These are phyloP conservation scores for Drosophila anceps DNA, from an alignment of 2,888 invertebrate species.

Conservation along the genomic window DNA sequence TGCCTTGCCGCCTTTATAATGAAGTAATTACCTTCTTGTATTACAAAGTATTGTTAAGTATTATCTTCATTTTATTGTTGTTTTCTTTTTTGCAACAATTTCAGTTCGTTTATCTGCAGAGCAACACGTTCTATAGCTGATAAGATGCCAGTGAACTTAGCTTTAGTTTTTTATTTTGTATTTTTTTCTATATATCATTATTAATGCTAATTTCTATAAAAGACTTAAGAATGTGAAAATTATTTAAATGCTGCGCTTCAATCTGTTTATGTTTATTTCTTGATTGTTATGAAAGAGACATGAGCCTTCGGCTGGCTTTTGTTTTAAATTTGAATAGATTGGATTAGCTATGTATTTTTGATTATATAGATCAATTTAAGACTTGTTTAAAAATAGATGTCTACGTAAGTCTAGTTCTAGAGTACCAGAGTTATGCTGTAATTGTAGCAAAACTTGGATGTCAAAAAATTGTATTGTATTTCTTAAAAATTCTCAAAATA, in stretches of 20 bases:
- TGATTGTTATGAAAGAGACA: conserved; percentile 3
- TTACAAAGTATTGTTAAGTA: conserved; percentile 56
- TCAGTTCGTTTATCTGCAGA: conserved; percentile 33
- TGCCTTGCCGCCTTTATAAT: conserved; percentile 73
- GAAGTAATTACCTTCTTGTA: conserved; percentile 68
- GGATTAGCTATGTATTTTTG: too few species aligned
- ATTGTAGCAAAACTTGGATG: too few species aligned
- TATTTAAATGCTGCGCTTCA: conserved; percentile 59
- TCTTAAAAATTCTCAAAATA: too few species aligned
- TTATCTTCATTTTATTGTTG: conserved; percentile 4
- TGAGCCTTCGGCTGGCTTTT: neutral
- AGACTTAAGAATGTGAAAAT: conserved; percentile 59
- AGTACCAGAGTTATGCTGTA: too few species aligned
- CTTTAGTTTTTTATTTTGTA: conserved; percentile 19
- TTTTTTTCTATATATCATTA: conserved; percentile 24
- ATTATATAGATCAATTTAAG: neutral
- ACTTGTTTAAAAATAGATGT: neutral
- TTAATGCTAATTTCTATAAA: conserved; percentile 58
- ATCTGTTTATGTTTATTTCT: conserved; percentile 18
- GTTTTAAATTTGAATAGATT: conserved; percentile 8
- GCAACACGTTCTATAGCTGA: conserved; percentile 37
- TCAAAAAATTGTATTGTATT: too few species aligned
- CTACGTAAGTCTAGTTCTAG: neutral
- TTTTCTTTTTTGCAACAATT: conserved; percentile 57
- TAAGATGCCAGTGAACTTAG: conserved; percentile 71